Evolutionary conservation across 2,797 vertebrate genomes (phyloP), one percentile per base, ranked within the genome.

Genomic region (Chelon labrosus): DNA sequence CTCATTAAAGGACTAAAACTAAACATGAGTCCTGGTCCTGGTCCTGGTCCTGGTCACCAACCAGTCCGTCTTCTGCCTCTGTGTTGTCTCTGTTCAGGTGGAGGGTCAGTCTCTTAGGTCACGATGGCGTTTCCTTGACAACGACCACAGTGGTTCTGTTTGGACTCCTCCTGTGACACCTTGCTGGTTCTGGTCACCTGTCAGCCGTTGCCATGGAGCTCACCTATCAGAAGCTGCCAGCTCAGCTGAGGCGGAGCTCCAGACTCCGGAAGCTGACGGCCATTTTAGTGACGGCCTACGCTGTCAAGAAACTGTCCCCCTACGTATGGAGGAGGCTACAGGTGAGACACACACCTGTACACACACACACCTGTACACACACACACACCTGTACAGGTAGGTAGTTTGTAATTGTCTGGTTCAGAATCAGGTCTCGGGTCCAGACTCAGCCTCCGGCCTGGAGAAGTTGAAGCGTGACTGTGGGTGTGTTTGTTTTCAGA

Each of bases 281-380:
- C 0, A 38, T 83, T 1, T 67, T 95, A n/a, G 52, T 94, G 0
- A 69, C 88, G 0, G 88, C 90, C 0, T 95, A 95, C 10, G 79
- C 88, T 2, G 1, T 88, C n/a, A 94, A 89, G 44, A 95, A 89
- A 52, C 82, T 95, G 31, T 89, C 85, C 0, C 92, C 90, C 0
- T 82, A 90, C 2, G 4, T 94, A 1, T 93, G 83, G 80, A 86
- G 67, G 70, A 84, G 80, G 74, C 73, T 93, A 13, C 83, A 88
- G 87, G 91, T 91, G 37, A 77, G 38, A 46, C 19, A 22, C 31
- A 19, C 31, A 19, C 14, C 35, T 47, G 22, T 2, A 16, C 10
- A 55, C 17, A 16, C 12, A 55, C n/a, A 22, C 8, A 17, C 5
- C n/a, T 2, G 22, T 4, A 49, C 25, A 38, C 1, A 17, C 0